These are phyloP conservation scores for Bothrops jararaca DNA, from an alignment of 2,113 vertebrate species.

Conservation along the genomic window DNA sequence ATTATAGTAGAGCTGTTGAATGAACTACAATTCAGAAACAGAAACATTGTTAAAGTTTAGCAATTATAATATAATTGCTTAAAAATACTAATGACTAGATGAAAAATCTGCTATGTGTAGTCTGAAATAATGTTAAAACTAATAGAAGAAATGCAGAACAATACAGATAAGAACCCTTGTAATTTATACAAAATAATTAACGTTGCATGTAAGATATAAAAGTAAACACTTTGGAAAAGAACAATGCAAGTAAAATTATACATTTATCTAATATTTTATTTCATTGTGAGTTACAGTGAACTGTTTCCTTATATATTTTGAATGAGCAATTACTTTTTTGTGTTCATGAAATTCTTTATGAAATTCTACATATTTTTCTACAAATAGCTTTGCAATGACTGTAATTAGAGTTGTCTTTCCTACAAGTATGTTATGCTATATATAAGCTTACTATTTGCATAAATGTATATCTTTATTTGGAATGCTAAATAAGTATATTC, in stretches of 20 bases:
- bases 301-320: not conserved
- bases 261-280: not conserved
- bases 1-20: conserved; percentile 15
- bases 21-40: conserved; percentile 57
- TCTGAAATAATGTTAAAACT: not conserved
- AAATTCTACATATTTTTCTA: not conserved
- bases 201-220: not conserved
- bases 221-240: not conserved
- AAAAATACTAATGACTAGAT: not conserved
- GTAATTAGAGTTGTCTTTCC: not conserved
- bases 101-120: not conserved
- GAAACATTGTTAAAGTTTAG: conserved; percentile 10
- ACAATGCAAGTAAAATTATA: not conserved
- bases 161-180: not conserved
- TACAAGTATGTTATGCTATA: not conserved
- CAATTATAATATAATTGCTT: not conserved
- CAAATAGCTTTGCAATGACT: not conserved
- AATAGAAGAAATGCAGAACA: not conserved
- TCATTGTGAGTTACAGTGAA: not conserved
- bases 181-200: not conserved
- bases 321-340: not conserved
- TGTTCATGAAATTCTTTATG: not conserved
- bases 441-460: not conserved
- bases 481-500: not conserved
- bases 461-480: not conserved